Percentiles rank a stretch among this genome's conserved stretches.
Conservation (phyloP, 2,113 vertebrate species). For the Hydropotes inermis region DNA sequence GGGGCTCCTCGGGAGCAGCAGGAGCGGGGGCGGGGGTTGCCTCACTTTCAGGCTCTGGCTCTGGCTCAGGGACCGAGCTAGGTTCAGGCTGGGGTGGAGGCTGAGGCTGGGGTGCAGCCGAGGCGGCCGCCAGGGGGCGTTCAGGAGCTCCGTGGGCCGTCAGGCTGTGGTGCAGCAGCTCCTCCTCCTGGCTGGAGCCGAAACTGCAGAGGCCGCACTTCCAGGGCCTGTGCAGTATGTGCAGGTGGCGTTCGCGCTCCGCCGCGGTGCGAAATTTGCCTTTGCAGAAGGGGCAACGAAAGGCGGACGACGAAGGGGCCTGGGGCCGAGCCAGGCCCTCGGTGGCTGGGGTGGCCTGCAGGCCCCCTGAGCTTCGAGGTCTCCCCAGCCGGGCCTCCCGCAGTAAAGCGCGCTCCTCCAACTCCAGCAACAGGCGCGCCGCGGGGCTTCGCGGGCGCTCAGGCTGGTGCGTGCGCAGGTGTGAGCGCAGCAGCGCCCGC, state of each 20-base stretch:
- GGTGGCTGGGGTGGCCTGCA: slow-evolving; percentile 41
- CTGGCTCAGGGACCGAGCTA: slow-evolving; percentile 35
- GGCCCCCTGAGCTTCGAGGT: slow-evolving; percentile 41
- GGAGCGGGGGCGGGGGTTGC: slow-evolving; percentile 63
- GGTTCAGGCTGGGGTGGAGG: slow-evolving; percentile 44
- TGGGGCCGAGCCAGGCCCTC: slow-evolving; percentile 71
- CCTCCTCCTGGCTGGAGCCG: slow-evolving; percentile 90
- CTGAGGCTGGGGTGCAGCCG: slow-evolving; percentile 53
- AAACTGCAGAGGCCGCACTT: slow-evolving; percentile 93
- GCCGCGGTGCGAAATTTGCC: slow-evolving; percentile 93
- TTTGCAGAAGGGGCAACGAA: slow-evolving; percentile 93
- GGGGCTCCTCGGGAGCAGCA: slow-evolving; percentile 65
- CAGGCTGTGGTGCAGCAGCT: slow-evolving; percentile 83
- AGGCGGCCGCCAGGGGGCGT: slow-evolving; percentile 56
- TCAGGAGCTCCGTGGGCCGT: slow-evolving; percentile 83
- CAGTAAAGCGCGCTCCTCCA: slow-evolving; percentile 77
- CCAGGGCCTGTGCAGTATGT: slow-evolving; percentile 93
- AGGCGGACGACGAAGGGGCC: slow-evolving; percentile 76
- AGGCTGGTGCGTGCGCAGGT: slow-evolving; percentile 76
- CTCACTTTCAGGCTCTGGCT: slow-evolving; percentile 73
- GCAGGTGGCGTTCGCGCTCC: slow-evolving; percentile 90
- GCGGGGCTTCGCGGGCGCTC: slow-evolving; percentile 75
- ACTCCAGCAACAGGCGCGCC: slow-evolving; percentile 76
- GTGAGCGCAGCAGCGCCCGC: slow-evolving; percentile 80
- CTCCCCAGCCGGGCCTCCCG: slow-evolving; percentile 65